Conservation (phyloP, 1,140 invertebrate species). For the Leguminivora glycinivorella region DNA sequence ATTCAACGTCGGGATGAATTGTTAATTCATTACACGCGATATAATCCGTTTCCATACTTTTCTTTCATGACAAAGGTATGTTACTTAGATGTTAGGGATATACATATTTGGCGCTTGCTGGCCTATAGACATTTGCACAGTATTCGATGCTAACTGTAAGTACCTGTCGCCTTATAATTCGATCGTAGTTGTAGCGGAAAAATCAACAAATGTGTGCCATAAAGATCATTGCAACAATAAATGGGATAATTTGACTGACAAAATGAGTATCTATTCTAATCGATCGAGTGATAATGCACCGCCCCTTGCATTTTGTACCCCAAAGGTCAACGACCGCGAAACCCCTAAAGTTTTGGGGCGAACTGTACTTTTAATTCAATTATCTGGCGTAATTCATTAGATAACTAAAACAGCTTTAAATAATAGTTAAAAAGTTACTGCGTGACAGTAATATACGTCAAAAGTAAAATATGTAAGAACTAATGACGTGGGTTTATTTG, state of each 20-base stretch:
- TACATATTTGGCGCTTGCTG: too few relatives aligned
- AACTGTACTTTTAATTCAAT: conserved; percentile 24
- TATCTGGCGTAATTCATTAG: conserved; percentile 10
- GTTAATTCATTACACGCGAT: too few relatives aligned
- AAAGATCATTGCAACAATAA: background rate
- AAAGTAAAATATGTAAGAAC: too few relatives aligned
- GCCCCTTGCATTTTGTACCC: conserved; percentile 21
- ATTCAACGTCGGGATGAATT: too few relatives aligned
- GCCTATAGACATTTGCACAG: too few relatives aligned
- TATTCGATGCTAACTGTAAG: too few relatives aligned
- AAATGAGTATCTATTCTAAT: background rate
- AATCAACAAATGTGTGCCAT: background rate
- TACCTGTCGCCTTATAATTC: background rate
- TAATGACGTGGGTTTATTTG: too few relatives aligned
- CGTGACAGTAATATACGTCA: too few relatives aligned
- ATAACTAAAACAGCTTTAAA: background rate
- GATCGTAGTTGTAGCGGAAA: background rate
- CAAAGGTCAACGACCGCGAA: conserved; percentile 15
- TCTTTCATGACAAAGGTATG: too few relatives aligned
- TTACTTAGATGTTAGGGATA: too few relatives aligned
- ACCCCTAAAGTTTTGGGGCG: conserved; percentile 10
- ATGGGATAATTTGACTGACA: background rate
- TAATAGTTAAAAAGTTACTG: background rate
- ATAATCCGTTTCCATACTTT: too few relatives aligned
- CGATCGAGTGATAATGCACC: conserved; percentile 19